Conservation (phyloP, 2,888 invertebrate genomes). For the Mallateleia sp. region DNA sequence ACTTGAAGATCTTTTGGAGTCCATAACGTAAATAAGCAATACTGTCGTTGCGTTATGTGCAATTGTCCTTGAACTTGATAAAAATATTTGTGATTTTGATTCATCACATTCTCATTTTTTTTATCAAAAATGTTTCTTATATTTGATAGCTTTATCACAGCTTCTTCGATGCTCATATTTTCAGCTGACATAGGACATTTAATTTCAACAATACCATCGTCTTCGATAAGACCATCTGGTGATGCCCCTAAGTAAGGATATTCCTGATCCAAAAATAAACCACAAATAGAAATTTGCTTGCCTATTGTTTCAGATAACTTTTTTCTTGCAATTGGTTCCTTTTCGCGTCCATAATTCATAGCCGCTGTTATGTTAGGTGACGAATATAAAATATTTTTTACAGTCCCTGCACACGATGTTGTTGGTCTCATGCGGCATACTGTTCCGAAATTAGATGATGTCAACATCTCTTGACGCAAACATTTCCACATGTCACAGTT, state of each 20-base stretch:
- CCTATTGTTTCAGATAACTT: constrained; percentile 24
- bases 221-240: constrained; percentile 66
- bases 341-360: constrained; percentile 45
- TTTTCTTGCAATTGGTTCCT: constrained; percentile 49
- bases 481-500: constrained; percentile 39
- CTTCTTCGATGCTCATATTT: background rate
- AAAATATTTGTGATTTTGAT: constrained; percentile 10
- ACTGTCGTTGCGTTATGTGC: constrained; percentile 11
- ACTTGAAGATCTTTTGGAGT: background rate
- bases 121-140: background rate
- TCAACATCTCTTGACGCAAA: constrained; percentile 38
- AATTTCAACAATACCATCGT: constrained; percentile 60
- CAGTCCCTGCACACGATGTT: constrained; percentile 42
- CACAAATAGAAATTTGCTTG: constrained; percentile 20
- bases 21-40: constrained; percentile 14
- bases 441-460: constrained; percentile 55
- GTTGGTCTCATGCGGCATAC: constrained; percentile 47
- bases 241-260: constrained; percentile 44
- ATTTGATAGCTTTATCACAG: background rate
- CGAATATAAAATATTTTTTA: constrained; percentile 62
- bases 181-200: constrained; percentile 48
- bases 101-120: background rate
- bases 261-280: constrained; percentile 55
- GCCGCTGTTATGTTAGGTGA: background rate
- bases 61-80: constrained; percentile 33